These are phyloP conservation scores for Sphinx pinastri DNA, from an alignment of 2,888 invertebrate genomes.

Conservation along the genomic window DNA sequence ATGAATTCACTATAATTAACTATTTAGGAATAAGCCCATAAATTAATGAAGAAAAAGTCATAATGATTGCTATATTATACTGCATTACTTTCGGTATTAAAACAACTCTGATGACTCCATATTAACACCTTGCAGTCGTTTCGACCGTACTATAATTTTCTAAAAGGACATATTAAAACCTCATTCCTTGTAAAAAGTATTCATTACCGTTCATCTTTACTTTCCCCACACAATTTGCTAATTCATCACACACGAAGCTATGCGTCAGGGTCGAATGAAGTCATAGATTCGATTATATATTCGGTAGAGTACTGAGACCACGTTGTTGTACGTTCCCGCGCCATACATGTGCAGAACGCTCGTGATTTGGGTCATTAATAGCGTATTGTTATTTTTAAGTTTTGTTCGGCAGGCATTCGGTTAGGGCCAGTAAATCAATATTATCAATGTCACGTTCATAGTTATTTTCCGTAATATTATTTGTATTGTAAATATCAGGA, in stretches of 20 bases:
- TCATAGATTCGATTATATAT: constrained; percentile 48
- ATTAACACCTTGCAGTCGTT: too few relatives aligned
- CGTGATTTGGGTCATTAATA: constrained; percentile 39
- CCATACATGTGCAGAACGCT: constrained; percentile 24
- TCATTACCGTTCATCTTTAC: not conserved
- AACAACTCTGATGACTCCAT: too few relatives aligned
- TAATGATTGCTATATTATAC: too few relatives aligned
- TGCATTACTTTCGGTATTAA: too few relatives aligned
- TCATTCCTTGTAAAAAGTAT: too few relatives aligned
- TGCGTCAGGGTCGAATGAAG: constrained; percentile 39
- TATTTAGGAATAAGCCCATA: too few relatives aligned
- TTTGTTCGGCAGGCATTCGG: constrained; percentile 1
- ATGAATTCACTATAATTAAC: too few relatives aligned
- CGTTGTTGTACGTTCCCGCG: constrained; percentile 39
- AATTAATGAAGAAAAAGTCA: too few relatives aligned
- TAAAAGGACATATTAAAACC: too few relatives aligned
- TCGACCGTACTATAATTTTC: too few relatives aligned
- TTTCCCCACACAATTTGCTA: not conserved
- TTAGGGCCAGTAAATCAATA: constrained; percentile 1
- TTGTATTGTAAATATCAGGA: too few relatives aligned
- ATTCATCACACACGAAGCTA: constrained; percentile 20
- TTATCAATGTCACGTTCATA: not conserved
- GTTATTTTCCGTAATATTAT: not conserved
- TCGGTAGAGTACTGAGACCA: constrained; percentile 34
- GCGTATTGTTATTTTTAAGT: constrained; percentile 23